Evolutionary conservation across 2,797 vertebrate genomes (phyloP).

Genomic region (Cottoperca gobio): DNA sequence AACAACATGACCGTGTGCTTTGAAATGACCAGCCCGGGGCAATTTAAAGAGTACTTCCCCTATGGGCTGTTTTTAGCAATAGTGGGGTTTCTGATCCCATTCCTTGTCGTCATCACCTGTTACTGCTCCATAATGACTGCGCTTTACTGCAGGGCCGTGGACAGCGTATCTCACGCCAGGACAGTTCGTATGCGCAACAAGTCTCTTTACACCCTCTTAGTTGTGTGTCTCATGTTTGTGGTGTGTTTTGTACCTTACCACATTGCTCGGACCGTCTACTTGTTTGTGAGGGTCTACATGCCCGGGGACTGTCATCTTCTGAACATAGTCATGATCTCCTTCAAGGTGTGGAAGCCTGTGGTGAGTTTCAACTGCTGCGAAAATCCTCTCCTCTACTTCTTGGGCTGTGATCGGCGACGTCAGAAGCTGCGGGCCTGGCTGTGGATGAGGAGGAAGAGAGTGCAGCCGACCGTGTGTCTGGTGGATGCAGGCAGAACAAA

Average conservation of each 20-base stretch:
- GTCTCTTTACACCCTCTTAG: conserved; percentile 62
- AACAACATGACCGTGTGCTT: conserved; percentile 70
- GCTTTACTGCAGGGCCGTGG: conserved; percentile 37
- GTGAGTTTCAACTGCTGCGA: conserved; percentile 75
- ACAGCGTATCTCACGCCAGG: not conserved
- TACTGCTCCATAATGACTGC: conserved; percentile 69
- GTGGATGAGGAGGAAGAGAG: conserved; percentile 33
- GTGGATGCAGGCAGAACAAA: not conserved
- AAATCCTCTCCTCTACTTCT: conserved; percentile 77
- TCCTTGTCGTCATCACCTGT: conserved; percentile 63
- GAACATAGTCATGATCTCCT: conserved; percentile 51
- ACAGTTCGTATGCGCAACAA: conserved; percentile 33
- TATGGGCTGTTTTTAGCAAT: conserved; percentile 59
- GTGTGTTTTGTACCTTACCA: conserved; percentile 78
- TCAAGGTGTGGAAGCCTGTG: conserved; percentile 74
- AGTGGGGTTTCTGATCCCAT: conserved; percentile 72
- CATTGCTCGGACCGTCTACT: conserved; percentile 56
- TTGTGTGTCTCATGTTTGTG: conserved; percentile 63
- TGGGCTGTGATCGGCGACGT: conserved; percentile 15
- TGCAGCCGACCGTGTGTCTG: conserved; percentile 37
- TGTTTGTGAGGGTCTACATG: conserved; percentile 49
- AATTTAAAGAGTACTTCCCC: conserved; percentile 66
- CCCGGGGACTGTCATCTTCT: conserved; percentile 58
- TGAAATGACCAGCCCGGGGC: conserved; percentile 54
- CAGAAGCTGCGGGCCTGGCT: conserved; percentile 50